These are phyloP conservation scores for Gasteruption jaculator DNA, from an alignment of 2,888 invertebrate species.

Conservation along the genomic window DNA sequence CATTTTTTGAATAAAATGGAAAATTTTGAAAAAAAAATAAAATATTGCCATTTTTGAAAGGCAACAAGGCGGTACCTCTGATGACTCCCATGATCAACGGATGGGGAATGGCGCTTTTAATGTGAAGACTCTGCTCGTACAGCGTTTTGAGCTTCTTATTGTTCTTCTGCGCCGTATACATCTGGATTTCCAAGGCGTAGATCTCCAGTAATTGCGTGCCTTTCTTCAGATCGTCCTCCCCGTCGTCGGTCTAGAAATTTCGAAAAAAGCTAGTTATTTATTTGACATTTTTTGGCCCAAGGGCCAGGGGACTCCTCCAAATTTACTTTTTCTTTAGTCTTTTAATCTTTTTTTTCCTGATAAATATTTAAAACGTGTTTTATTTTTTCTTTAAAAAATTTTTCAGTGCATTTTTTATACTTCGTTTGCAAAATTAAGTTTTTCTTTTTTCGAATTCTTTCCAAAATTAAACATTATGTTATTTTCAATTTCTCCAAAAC, in stretches of 20 bases:
- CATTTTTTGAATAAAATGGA: slow-evolving; percentile 4
- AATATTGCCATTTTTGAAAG: neutral
- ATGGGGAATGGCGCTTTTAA: slow-evolving; percentile 99
- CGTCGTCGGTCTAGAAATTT: slow-evolving; percentile 79
- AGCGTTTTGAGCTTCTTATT: slow-evolving; percentile 95
- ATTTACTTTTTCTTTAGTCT: neutral
- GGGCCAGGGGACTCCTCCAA: too few relatives aligned
- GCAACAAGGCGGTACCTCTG: slow-evolving; percentile 61
- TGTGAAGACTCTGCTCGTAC: slow-evolving; percentile 97
- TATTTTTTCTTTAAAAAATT: too few relatives aligned
- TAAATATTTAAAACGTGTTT: neutral
- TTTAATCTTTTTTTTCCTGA: neutral
- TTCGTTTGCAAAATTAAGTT: too few relatives aligned
- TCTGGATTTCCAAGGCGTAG: slow-evolving; percentile 98
- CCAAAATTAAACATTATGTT: too few relatives aligned
- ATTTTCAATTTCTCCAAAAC: too few relatives aligned
- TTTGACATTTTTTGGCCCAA: too few relatives aligned
- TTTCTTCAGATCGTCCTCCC: slow-evolving; percentile 95
- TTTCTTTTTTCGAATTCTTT: too few relatives aligned
- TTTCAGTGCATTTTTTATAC: too few relatives aligned
- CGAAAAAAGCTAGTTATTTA: neutral
- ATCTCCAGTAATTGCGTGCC: slow-evolving; percentile 97
- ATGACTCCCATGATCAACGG: slow-evolving; percentile 99
- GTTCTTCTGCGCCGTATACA: slow-evolving; percentile 99
- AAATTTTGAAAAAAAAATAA: slow-evolving; percentile 1